These are phyloP conservation scores for Leptopilina clavipes DNA, from an alignment of 1,140 invertebrate genomes.

Conservation along the genomic window DNA sequence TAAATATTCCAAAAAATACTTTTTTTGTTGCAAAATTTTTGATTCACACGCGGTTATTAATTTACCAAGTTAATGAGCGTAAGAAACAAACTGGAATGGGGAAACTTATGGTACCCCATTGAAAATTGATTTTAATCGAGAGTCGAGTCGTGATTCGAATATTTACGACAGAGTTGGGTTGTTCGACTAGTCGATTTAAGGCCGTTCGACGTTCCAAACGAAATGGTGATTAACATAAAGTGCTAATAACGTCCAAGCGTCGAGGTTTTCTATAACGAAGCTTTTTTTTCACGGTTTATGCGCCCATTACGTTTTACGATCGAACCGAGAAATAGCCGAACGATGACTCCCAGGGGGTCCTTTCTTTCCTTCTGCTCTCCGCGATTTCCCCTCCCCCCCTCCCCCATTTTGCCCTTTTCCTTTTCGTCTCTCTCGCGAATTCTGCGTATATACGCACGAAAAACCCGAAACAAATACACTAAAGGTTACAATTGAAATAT, in stretches of 20 bases:
- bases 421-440: neutral
- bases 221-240: conserved; percentile 74
- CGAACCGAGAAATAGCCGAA: conserved; percentile 68
- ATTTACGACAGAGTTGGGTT: conserved; percentile 67
- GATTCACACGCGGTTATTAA: neutral
- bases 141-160: conserved; percentile 66
- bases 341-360: conserved; percentile 48
- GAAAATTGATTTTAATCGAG: conserved; percentile 70
- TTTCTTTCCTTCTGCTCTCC: conserved; percentile 11
- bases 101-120: conserved; percentile 45
- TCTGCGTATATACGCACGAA: no score
- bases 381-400: neutral
- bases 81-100: neutral
- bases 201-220: conserved; percentile 65
- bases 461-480: no score
- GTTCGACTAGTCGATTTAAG: conserved; percentile 68
- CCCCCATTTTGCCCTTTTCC: neutral
- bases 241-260: conserved; percentile 70
- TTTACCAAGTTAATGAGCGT: neutral
- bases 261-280: conserved; percentile 67
- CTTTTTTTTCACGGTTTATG: conserved; percentile 71
- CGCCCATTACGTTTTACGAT: conserved; percentile 74
- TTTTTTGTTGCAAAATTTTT: no score
- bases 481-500: no score
- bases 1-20: no score